Conservation (phyloP, 2,888 invertebrate species). For the Zaprionus bogoriensis region DNA sequence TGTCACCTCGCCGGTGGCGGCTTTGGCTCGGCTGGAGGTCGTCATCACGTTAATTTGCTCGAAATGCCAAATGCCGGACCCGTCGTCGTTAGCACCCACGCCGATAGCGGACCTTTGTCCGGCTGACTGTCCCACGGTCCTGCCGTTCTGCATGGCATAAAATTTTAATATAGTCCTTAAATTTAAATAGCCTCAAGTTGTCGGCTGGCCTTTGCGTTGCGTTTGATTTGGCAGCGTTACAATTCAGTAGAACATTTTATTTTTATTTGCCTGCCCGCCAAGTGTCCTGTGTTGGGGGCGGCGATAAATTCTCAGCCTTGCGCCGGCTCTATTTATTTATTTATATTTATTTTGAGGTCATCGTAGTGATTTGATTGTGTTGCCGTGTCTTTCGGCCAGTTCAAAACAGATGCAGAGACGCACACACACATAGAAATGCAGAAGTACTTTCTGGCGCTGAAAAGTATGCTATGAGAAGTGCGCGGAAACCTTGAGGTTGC, state of each 20-base stretch:
- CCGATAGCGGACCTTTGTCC: slow-evolving; percentile 13
- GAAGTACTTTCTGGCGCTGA: no score
- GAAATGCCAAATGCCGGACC: slow-evolving; percentile 51
- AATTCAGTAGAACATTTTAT: slow-evolving; percentile 49
- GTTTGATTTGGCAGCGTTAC: slow-evolving; percentile 54
- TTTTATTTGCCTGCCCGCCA: slow-evolving; percentile 48
- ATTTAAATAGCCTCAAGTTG: slow-evolving; percentile 68
- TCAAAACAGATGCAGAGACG: no score
- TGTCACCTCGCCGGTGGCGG: no score
- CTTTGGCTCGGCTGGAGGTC: neutral
- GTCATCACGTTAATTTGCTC: slow-evolving; percentile 49
- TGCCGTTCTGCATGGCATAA: slow-evolving; percentile 40
- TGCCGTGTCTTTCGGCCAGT: slow-evolving; percentile 13
- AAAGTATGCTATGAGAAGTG: slow-evolving; percentile 25
- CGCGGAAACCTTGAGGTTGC: slow-evolving; percentile 18
- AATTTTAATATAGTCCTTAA: slow-evolving; percentile 70
- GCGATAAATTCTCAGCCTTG: slow-evolving; percentile 55
- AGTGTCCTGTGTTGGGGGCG: slow-evolving; percentile 27
- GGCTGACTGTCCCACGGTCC: slow-evolving; percentile 36
- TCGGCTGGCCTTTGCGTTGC: slow-evolving; percentile 41
- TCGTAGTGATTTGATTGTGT: slow-evolving; percentile 63
- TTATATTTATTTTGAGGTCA: slow-evolving; percentile 65
- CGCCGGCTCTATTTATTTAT: slow-evolving; percentile 56
- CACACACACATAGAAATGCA: slow-evolving; percentile 3
- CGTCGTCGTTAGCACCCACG: slow-evolving; percentile 62